Base-by-base conservation (phyloP, 2,888 invertebrate genomes). In the Lathronympha strigana region DNA sequence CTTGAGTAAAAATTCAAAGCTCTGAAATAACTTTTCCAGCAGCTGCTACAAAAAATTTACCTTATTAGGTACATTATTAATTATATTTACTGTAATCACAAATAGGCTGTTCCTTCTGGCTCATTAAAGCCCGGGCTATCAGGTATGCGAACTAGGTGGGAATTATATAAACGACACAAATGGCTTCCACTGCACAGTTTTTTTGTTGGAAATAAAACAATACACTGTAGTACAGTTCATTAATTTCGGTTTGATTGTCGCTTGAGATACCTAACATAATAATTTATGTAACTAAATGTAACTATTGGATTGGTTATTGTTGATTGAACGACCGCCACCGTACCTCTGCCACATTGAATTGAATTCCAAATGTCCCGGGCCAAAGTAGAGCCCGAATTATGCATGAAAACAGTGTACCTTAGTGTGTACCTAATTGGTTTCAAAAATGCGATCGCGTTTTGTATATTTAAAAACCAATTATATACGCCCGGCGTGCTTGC, bases 401-500 rank as follows among this genome's bases (percentile, higher is more conserved):
- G 47, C 61, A 66, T 47, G 61, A 31, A 54, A 54, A 40, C 47
- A 66, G 38, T 61, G 45, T 66, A n/a, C n/a, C n/a, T n/a, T n/a
- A 64, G 58, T 45, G 58, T 64, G 21, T 25, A 38, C 53, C 60
- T 60, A 53, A 53, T 64, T 54, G 53, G 61, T 54, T 54, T 40
- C 19, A 57, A 68, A 74, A 72, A 66, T 66, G 66, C 68, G 62
- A 73, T 71, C 72, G 66, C 45, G 66, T 63, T 67, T 73, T 79
- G 73, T 73, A 75, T 79, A 78, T 79, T 77, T 79, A 76, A 75
- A 73, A 71, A 58, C 72, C 71, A 68, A 77, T 79, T 76, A 75
- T 73, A 72, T 75, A 69, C 72, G 67, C 40, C 69, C 68, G 63
- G 69, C 75, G 72, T 78, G 75, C 74, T 86, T 83, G 82, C 84